A percentile compares a stretch with the other conserved stretches of the same genome.
Conservation (phyloP, 2,113 vertebrate genomes). For the Todiramphus saurophagus region DNA sequence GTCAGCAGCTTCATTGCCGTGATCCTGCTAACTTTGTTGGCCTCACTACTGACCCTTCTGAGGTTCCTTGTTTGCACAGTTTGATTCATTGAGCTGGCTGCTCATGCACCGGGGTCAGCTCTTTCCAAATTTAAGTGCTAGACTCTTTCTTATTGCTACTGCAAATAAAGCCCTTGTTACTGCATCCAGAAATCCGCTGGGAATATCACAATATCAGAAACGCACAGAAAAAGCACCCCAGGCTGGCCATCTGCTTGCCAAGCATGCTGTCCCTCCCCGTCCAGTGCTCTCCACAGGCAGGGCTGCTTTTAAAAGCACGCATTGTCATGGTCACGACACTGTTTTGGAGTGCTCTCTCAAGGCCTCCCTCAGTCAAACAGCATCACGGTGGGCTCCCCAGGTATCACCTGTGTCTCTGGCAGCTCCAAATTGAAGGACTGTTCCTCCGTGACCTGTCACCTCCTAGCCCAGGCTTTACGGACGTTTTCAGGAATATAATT, state of each 20-base stretch:
- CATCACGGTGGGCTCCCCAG: not conserved
- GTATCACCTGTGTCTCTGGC: not conserved
- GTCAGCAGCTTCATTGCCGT: not conserved
- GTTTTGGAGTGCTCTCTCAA: not conserved
- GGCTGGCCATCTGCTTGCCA: not conserved
- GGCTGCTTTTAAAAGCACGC: not conserved
- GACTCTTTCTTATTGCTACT: not conserved
- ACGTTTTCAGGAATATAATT: not conserved
- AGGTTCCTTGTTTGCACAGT: not conserved
- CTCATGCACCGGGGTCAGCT: not conserved
- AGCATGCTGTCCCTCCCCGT: rapidly evolving
- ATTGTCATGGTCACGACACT: not conserved
- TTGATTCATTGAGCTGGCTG: not conserved
- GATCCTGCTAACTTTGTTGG: not conserved
- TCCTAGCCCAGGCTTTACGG: not conserved
- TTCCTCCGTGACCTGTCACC: not conserved
- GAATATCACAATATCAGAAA: not conserved
- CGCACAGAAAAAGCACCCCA: not conserved
- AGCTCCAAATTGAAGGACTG: not conserved
- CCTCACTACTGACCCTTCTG: not conserved
- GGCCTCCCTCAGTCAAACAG: not conserved
- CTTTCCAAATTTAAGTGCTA: not conserved
- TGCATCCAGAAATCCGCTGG: not conserved
- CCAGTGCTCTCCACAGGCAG: not conserved
- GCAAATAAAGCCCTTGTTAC: not conserved